Evolutionary conservation across 2,888 invertebrate species (phyloP).

Genomic region (Ernsta delagoae): DNA sequence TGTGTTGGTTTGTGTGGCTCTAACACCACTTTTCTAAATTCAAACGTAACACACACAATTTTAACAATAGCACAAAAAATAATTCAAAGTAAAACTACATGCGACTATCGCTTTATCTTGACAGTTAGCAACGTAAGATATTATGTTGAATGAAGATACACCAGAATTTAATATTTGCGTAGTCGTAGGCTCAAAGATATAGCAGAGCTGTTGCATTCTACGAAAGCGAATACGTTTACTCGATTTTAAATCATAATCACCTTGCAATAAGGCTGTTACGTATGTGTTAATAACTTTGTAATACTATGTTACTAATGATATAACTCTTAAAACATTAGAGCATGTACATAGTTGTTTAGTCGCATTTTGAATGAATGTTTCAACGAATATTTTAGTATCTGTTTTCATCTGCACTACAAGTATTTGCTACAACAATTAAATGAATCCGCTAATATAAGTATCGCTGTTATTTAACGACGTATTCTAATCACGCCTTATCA

Average conservation of each 20-base stretch:
- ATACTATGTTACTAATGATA: not conserved
- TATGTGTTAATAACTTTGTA: not conserved
- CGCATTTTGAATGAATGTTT: not conserved
- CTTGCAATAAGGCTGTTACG: not conserved
- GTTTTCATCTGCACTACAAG: too few species aligned
- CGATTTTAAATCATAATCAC: not conserved
- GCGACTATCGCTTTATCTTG: not conserved
- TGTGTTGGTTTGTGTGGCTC: too few species aligned
- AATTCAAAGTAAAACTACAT: not conserved
- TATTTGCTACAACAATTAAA: not conserved
- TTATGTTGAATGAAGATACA: not conserved
- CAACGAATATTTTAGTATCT: not conserved
- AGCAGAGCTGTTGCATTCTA: not conserved
- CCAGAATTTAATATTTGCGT: conserved; percentile 8
- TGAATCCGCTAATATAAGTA: conserved; percentile 1
- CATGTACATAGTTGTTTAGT: not conserved
- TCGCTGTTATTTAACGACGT: conserved; percentile 28
- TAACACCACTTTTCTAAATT: too few species aligned
- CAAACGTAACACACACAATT: too few species aligned
- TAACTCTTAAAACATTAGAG: not conserved
- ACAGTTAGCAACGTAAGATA: not conserved
- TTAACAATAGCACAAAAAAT: not conserved
- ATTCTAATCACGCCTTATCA: conserved; percentile 55
- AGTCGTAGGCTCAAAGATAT: conserved; percentile 1
- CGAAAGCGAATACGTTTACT: not conserved